phyloP scores from a whole-genome alignment of 2,797 vertebrate genomes.

The Rhynchotus rufescens region DNA sequence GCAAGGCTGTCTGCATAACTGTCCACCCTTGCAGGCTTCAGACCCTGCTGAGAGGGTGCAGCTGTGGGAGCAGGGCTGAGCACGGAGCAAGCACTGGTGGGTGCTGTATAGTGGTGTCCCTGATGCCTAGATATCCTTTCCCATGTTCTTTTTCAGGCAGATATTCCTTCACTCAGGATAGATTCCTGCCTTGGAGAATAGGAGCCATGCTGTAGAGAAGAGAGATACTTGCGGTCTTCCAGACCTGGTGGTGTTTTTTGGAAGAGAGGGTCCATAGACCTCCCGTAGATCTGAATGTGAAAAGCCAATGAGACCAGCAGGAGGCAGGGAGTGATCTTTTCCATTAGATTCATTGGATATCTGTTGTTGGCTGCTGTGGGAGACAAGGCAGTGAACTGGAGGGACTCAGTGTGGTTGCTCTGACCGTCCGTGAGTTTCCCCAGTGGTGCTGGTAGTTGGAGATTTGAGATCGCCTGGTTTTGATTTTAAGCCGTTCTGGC shows the following conservation, averaged over 20 bases:
- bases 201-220: neutral
- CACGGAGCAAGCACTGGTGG: neutral
- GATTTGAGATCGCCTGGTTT: neutral
- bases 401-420: neutral
- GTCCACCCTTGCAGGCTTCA: neutral
- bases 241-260: neutral
- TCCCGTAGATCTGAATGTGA: neutral
- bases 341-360: neutral
- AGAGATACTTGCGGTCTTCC: neutral
- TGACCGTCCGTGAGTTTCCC: neutral
- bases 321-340: neutral
- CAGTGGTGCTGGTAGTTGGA: neutral
- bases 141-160: neutral
- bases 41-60: rapidly evolving
- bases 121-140: neutral
- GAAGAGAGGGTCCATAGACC: neutral
- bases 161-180: neutral
- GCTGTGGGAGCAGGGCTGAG: neutral
- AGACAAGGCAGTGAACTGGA: neutral
- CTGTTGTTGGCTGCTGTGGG: neutral
- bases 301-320: neutral
- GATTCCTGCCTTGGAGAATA: rapidly evolving
- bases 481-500: neutral
- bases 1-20: neutral
- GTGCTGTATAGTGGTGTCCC: neutral